These are phyloP conservation scores for Endotricha flammealis DNA, from an alignment of 2,888 invertebrate species.

Conservation along the genomic window DNA sequence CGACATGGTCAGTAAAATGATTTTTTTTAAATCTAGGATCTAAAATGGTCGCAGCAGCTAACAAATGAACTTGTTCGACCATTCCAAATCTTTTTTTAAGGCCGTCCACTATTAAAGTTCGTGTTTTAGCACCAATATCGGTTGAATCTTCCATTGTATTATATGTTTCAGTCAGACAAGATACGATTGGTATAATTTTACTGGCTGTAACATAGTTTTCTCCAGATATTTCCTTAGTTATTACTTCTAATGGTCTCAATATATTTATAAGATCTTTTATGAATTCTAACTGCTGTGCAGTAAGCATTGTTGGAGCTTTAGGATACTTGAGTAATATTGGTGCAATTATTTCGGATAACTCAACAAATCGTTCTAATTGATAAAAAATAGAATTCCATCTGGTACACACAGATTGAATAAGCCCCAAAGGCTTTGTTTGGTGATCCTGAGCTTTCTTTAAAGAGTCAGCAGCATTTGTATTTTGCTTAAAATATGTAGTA, in stretches of 20 bases:
- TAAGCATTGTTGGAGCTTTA: slow-evolving; percentile 29
- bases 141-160: slow-evolving; percentile 25
- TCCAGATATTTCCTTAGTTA: slow-evolving; percentile 30
- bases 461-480: slow-evolving; percentile 26
- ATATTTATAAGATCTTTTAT: slow-evolving; percentile 27
- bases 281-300: slow-evolving; percentile 23
- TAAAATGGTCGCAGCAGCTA: slow-evolving; percentile 26
- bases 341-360: slow-evolving; percentile 26
- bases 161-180: slow-evolving; percentile 28
- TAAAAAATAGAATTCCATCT: slow-evolving; percentile 29
- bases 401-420: slow-evolving; percentile 25
- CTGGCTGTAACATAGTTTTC: slow-evolving; percentile 28
- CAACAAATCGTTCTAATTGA: slow-evolving; percentile 24
- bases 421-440: slow-evolving; percentile 21
- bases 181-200: slow-evolving; percentile 32
- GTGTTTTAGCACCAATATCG: slow-evolving; percentile 22
- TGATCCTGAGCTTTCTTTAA: slow-evolving; percentile 24
- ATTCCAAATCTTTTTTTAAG: slow-evolving; percentile 21
- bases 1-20: slow-evolving; percentile 24
- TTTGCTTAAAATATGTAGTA: slow-evolving; percentile 25
- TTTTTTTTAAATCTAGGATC: slow-evolving; percentile 27
- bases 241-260: slow-evolving; percentile 27
- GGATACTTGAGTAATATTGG: slow-evolving; percentile 28
- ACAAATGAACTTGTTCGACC: slow-evolving; percentile 24
- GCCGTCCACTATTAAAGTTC: slow-evolving; percentile 20